phyloP scores from a whole-genome alignment of 2,888 invertebrate species.

The Ichneumoninae sp. region DNA sequence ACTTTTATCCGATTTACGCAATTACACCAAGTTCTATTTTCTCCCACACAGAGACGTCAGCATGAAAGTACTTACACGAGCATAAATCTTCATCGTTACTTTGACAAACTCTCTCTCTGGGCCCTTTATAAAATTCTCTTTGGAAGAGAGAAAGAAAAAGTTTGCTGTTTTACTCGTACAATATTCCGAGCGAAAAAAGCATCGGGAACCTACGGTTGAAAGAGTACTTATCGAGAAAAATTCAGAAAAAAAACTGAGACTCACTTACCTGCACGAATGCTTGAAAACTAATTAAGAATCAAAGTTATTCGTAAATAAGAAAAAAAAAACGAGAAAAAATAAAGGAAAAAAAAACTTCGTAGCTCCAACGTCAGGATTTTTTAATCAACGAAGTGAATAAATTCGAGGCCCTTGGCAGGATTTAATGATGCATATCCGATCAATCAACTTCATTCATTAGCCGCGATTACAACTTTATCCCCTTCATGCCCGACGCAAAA shows the following conservation, averaged over 20 bases:
- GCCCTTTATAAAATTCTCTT: neutral
- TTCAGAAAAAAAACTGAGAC: conserved; percentile 2
- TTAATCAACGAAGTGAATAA: conserved; percentile 10
- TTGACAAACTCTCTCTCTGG: conserved; percentile 13
- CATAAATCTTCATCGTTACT: conserved; percentile 21
- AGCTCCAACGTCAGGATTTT: neutral
- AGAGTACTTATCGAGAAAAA: conserved; percentile 30
- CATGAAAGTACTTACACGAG: conserved; percentile 11
- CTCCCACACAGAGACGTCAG: neutral
- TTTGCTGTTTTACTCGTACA: neutral
- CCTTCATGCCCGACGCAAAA: neutral
- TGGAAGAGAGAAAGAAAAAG: conserved; percentile 6
- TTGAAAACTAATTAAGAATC: conserved; percentile 30
- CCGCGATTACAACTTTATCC: conserved; percentile 16
- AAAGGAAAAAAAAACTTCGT: neutral
- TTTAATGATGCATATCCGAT: conserved; percentile 4
- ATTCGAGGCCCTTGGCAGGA: neutral
- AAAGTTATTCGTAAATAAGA: neutral
- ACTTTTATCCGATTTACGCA: conserved; percentile 26
- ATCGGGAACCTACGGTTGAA: neutral
- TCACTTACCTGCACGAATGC: conserved; percentile 11
- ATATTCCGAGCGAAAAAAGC: neutral
- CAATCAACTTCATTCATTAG: conserved; percentile 14
- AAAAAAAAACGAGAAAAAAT: neutral
- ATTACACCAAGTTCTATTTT: conserved; percentile 32